A percentile compares a stretch with the other conserved stretches of the same genome.
These are phyloP conservation scores for Trissolcus brochymenae DNA, from an alignment of 2,888 invertebrate genomes.

Conservation along the genomic window DNA sequence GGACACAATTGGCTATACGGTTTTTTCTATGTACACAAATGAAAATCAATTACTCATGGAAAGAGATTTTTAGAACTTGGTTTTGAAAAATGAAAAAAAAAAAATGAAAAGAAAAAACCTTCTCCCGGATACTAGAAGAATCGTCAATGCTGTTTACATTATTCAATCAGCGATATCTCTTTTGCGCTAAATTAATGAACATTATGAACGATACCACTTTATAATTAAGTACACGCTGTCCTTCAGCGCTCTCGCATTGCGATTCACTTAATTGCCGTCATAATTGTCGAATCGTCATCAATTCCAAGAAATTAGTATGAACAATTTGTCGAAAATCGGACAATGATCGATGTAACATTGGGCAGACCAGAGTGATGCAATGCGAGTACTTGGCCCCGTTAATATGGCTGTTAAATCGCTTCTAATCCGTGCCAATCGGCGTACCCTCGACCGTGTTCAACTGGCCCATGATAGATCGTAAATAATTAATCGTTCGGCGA, in stretches of 20 bases:
- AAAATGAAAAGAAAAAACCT: constrained; percentile 7
- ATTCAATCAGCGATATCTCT: constrained; percentile 25
- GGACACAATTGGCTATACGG: no score
- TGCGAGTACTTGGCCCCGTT: constrained; percentile 74
- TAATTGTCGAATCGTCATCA: constrained; percentile 5
- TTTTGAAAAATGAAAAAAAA: not conserved
- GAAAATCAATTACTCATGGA: not conserved
- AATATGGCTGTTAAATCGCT: constrained; percentile 66
- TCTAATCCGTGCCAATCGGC: constrained; percentile 59
- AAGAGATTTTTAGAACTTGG: not conserved
- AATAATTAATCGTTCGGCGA: constrained; percentile 19
- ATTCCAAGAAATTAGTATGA: not conserved
- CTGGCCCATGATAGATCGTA: constrained; percentile 34
- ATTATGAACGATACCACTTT: constrained; percentile 5
- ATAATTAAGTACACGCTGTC: constrained; percentile 13
- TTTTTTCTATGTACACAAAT: no score
- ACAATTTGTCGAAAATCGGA: not conserved
- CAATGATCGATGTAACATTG: constrained; percentile 3
- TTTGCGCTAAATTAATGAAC: constrained; percentile 16
- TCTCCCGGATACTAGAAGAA: constrained; percentile 25
- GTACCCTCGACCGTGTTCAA: constrained; percentile 44
- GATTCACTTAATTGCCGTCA: constrained; percentile 3
- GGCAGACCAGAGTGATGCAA: not conserved
- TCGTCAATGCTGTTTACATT: constrained; percentile 23
- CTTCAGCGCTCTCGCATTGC: constrained; percentile 2